phyloP scores from a whole-genome alignment of 2,797 vertebrate species.

The Anomalospiza imberbis region DNA sequence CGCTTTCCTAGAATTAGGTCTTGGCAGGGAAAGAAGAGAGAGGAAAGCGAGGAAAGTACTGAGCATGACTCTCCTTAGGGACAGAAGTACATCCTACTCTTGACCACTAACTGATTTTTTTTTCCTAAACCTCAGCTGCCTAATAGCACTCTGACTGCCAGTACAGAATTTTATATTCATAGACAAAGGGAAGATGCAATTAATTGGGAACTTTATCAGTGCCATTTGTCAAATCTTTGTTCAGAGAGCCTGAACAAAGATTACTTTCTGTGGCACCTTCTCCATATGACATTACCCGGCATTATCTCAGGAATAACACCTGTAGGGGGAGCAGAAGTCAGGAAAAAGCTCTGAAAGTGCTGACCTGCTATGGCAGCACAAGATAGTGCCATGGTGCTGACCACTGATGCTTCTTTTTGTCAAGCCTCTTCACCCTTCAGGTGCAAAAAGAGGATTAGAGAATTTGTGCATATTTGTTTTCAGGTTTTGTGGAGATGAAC shows the following conservation, averaged over 20 bases:
- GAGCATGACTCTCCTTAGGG: neutral
- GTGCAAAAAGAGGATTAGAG: constrained; percentile 75
- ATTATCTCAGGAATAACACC: neutral
- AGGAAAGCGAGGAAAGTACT: neutral
- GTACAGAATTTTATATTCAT: neutral
- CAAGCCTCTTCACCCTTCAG: constrained; percentile 66
- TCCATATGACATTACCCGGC: neutral
- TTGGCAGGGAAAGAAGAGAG: neutral
- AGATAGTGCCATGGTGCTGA: constrained; percentile 14
- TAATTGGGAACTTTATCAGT: neutral
- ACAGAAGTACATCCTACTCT: neutral
- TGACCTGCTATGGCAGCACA: neutral
- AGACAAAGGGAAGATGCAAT: neutral
- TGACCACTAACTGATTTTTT: neutral
- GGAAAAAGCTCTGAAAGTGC: neutral
- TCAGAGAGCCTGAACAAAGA: neutral
- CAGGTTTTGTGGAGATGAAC: constrained; percentile 71
- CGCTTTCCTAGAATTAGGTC: neutral
- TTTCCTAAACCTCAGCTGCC: neutral
- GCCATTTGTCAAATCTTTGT: neutral
- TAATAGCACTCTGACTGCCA: neutral
- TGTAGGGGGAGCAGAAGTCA: constrained; percentile 41
- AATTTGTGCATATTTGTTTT: constrained; percentile 70
- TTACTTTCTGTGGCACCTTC: neutral
- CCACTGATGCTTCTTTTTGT: constrained; percentile 49